Evolutionary conservation across 1,140 invertebrate species (phyloP).

Genomic region (Antheraea mylitta): DNA sequence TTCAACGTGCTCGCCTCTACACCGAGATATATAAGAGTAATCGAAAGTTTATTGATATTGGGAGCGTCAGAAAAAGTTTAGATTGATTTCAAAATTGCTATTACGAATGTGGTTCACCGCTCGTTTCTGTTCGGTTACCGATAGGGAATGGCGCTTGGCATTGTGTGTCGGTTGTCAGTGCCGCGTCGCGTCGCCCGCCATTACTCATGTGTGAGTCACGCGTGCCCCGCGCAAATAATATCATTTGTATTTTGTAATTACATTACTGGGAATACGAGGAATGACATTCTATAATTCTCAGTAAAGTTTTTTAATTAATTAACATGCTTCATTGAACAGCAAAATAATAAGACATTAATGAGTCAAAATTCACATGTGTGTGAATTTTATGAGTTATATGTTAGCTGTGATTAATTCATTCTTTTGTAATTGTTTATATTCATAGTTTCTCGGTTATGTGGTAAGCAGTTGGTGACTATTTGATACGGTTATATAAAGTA

Average conservation of each 20-base stretch:
- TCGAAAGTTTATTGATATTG: conserved; percentile 42
- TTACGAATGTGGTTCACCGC: conserved; percentile 34
- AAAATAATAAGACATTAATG: background rate
- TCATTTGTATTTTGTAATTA: conserved; percentile 60
- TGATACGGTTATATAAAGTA: no score
- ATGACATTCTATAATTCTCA: conserved; percentile 50
- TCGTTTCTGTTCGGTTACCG: no score
- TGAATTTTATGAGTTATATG: conserved; percentile 1
- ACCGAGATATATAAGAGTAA: background rate
- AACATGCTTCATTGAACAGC: background rate
- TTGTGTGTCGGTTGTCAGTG: conserved; percentile 5
- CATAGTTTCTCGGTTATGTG: background rate
- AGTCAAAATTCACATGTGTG: conserved; percentile 10
- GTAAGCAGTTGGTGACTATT: background rate
- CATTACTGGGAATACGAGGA: conserved; percentile 53
- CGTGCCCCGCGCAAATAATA: conserved; percentile 38
- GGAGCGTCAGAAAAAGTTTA: conserved; percentile 42
- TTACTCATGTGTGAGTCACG: conserved; percentile 64
- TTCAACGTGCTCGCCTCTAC: conserved; percentile 2
- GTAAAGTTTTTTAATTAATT: conserved; percentile 39
- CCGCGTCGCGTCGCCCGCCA: conserved; percentile 4
- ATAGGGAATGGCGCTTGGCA: background rate
- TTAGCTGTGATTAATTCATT: background rate
- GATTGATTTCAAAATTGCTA: conserved; percentile 65
- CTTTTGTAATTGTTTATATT: no score